Conservation (phyloP, 2,888 invertebrate species). For the Phragmatobia fuliginosa region DNA sequence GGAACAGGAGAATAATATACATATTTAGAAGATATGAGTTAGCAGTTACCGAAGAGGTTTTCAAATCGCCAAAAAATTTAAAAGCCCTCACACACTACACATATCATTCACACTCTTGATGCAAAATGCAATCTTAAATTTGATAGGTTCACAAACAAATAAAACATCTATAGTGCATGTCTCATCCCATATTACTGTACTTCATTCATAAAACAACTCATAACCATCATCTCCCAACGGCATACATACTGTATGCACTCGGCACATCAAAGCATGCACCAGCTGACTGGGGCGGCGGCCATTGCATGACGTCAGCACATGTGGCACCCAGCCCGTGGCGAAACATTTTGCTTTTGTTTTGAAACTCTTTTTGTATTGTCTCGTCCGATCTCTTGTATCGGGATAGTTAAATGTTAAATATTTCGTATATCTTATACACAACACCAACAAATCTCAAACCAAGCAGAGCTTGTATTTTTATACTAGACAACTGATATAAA, state of each 20-base stretch:
- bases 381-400: slow-evolving; percentile 39
- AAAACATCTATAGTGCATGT: not conserved
- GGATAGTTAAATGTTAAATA: too few relatives aligned
- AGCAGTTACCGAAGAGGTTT: too few relatives aligned
- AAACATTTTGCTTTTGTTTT: slow-evolving; percentile 61
- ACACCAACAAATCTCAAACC: too few relatives aligned
- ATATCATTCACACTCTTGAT: not conserved
- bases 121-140: not conserved
- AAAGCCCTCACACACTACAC: too few relatives aligned
- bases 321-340: slow-evolving; percentile 63
- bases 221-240: not conserved
- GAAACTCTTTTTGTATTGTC: slow-evolving; percentile 56
- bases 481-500: too few relatives aligned
- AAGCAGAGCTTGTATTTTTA: too few relatives aligned
- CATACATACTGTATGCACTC: slow-evolving; percentile 34
- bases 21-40: too few relatives aligned
- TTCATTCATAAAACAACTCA: slow-evolving; percentile 8
- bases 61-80: too few relatives aligned
- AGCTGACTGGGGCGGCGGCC: slow-evolving; percentile 66
- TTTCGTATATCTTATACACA: too few relatives aligned
- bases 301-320: slow-evolving; percentile 74
- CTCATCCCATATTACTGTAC: not conserved
- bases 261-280: slow-evolving; percentile 39
- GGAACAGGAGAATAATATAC: too few relatives aligned
- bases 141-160: not conserved